Base-by-base conservation (phyloP, 2,888 invertebrate species). In the Polylopha cassiicola region DNA sequence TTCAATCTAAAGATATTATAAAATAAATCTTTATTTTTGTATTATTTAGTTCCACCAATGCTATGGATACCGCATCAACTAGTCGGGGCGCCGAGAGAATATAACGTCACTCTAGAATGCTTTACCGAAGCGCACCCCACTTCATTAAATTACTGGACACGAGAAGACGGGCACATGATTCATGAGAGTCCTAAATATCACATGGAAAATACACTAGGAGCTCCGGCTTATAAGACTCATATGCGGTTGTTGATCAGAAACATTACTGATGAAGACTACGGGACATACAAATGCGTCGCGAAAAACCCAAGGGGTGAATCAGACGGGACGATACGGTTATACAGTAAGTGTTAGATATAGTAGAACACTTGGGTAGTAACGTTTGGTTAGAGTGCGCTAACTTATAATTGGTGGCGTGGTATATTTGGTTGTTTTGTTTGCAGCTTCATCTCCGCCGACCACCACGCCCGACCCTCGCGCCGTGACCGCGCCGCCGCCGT, bases 301-400 rank as follows among this genome's bases (percentile, higher is more conserved):
- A 95, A 95, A 81, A 95, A 96, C 85, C 95, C 95, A 39, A 88
- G 95, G 50, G 95, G 95, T 47, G 95, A 95, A 73, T 95, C 95
- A 29, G 95, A 95, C 76, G 95, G 95, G 51, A 92, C 92, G 47
- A 95, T 96, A 70, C 89, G 94, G 55, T 88, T 96, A 49, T 95
- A 95, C 77, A 92, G 95, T 95, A 87, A 92, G 94, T 90, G 23
- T 24, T 18, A 7, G 11, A 4, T 6, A 18, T 18, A 6, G 3
- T 11, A 5, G 13, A 6, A 4, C 13, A 27, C 1, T n/a, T n/a
- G n/a, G n/a, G n/a, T n/a, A n/a, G n/a, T n/a, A n/a, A n/a, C n/a
- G n/a, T n/a, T n/a, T n/a, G n/a, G n/a, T n/a, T n/a, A n/a, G n/a
- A n/a, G n/a, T n/a, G n/a, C n/a, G n/a, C n/a, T n/a, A n/a, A n/a